Evolutionary conservation across 2,113 vertebrate genomes (phyloP), one percentile per base, ranked within the genome.

Genomic region (Picathartes gymnocephalus): DNA sequence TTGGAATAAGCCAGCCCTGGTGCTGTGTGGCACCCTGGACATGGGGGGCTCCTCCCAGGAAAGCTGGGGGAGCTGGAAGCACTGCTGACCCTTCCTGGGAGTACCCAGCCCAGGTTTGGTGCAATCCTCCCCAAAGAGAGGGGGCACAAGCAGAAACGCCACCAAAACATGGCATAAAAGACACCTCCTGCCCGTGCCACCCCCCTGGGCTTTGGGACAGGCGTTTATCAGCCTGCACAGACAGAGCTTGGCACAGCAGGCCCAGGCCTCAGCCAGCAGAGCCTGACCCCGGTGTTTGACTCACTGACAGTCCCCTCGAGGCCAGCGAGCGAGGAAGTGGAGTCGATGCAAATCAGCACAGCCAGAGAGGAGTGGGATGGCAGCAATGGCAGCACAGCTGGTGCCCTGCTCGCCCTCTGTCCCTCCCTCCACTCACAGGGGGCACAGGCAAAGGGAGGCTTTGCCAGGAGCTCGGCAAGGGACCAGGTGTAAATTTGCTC

Each of bases 331-430:
- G 0, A 58, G 90, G 74, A 69, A 90, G 76, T 8, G 84, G 64
- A 96, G 82, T 44, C 27, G 31, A 69, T 78, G 94, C 72, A 90
- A 93, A 90, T 44, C 80, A 72, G 62, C 74, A 13, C 8, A 27
- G 79, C 15, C 56, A 92, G 62, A 82, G 53, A 47, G 68, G 51
- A 91, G 86, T 44, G 44, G 76, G 58, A 44, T 11, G 65, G 65
- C 51, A 90, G 68, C 60, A 15, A 9, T 11, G 51, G 84, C 91
- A 87, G 88, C 56, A 21, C 73, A 71, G 76, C 66, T 44, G 70
- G 16, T 64, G 70, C 42, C 37, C 68, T 61, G 79, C 62, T 48
- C 12, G 0, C 39, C 61, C 60, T 44, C 56, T 22, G 13, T 30
- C 28, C 56, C 62, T 39, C 37, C 4, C 70, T 71, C 1, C 0